Base-by-base conservation (phyloP, 2,113 vertebrate genomes). In the Lepus timidus region DNA sequence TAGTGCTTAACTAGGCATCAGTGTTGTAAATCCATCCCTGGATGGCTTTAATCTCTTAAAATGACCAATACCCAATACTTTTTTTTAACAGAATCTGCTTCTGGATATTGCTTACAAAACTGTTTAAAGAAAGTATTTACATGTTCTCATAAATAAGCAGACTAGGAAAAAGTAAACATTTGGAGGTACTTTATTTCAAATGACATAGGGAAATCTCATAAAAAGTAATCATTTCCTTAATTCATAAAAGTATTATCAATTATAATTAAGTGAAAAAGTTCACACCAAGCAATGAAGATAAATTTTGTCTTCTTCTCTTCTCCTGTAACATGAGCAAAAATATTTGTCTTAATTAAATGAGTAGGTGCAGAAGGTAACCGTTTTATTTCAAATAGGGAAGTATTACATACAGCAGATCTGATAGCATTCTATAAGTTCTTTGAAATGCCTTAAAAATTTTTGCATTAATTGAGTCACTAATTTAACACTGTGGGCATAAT, bases 131-230 rank as follows among this genome's bases (percentile, higher is more conserved):
- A 68, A 82, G 65, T 23, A 89, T 33, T 23, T 33, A 12, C 49
- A 93, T 8, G 1, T 61, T 85, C 95, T 93, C 7, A 85, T 82
- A 92, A 96, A 92, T 90, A 96, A 95, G 2, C 68, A 96, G 20
- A 17, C 73, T 25, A 84, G 11, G 12, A 61, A 74, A 92, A 83
- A 65, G 65, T 29, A 94, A 90, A 55, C 0, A 92, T 68, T 95
- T 93, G 22, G 29, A 83, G 44, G 90, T 39, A 71, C 10, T 97
- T 97, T 97, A 97, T 97, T 97, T 96, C 25, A 89, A 89, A 27
- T 44, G 6, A 70, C 36, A 86, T 36, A 86, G 65, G 20, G 13
- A 85, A 95, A 94, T 96, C 11, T 88, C 85, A 97, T 29, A 90
- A 44, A 83, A 94, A 95, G 52, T 90, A 11, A 88, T 91, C 71